These are phyloP conservation scores for Dascyllus trimaculatus DNA, from an alignment of 2,113 vertebrate genomes.

Conservation along the genomic window DNA sequence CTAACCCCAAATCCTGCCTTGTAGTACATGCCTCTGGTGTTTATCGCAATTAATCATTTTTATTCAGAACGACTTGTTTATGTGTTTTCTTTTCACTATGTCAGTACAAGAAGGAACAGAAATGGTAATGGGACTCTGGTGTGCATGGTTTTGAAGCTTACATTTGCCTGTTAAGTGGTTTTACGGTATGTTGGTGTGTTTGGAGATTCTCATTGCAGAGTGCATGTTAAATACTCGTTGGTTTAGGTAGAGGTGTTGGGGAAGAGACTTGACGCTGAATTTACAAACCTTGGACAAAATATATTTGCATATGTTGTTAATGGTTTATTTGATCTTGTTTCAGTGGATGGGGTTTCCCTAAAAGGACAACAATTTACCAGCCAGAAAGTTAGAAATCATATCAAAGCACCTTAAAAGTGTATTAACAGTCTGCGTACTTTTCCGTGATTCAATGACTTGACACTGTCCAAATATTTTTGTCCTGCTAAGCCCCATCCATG, in stretches of 20 bases:
- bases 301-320: not conserved
- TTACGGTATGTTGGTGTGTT: constrained; percentile 9
- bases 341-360: constrained; percentile 31
- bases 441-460: not conserved
- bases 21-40: not conserved
- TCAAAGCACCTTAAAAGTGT: not conserved
- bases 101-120: not conserved
- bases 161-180: not conserved
- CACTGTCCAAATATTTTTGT: not conserved
- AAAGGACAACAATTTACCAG: not conserved
- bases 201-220: not conserved
- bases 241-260: not conserved
- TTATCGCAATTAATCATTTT: constrained; percentile 5
- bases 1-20: too few relatives aligned
- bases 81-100: not conserved
- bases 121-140: not conserved
- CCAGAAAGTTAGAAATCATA: not conserved
- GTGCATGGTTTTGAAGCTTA: constrained; percentile 41
- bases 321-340: not conserved
- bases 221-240: constrained; percentile 45
- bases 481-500: constrained; percentile 25
- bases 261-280: not conserved
- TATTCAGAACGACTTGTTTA: constrained; percentile 1
- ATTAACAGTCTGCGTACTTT: not conserved
- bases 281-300: not conserved